Base-by-base conservation (phyloP, 2,888 invertebrate genomes). In the Stictocephala bisonia region DNA sequence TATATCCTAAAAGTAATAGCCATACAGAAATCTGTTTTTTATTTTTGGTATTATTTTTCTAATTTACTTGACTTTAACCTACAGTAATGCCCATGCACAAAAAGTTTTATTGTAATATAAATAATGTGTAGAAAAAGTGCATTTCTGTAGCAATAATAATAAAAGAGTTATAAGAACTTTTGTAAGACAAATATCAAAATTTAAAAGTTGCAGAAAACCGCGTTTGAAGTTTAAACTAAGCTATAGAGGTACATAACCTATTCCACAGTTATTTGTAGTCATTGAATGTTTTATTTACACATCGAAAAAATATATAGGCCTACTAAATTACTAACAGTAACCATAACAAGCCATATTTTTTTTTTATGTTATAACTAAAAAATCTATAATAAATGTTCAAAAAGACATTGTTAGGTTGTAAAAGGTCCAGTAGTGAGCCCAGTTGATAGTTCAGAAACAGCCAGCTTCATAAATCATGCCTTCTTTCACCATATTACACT, bases 131-230 rank as follows among this genome's bases (percentile, higher is more conserved):
- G 18, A 22, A 51, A 51, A 51, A 51, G 20, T 51, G 18, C 22
- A 51, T 22, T 51, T 3, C 18, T 51, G 4, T 51, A 51, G 18
- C 51, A 22, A 6, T 51, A 7, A 51, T 51, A 51, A 24, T 20
- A 22, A 51, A 51, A 51, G 24, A 51, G 51, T 51, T 51, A 51
- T 51, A 51, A 51, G 51, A 51, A 20, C 22, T 51, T 51, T 6
- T 51, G 24, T 51, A 24, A 22, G 22, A 7, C 18, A 51, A 58
- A 58, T 58, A 58, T n/a, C 24, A 58, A 58, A 58, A 58, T n/a
- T 29, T 58, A n/a, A 29, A 58, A 26, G 26, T 27, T 26, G 58
- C 58, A 29, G 58, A 18, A 58, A 58, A 27, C 58, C 11, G 58
- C 58, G 31, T 6, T 58, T 58, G 9, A 27, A 29, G 27, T 29